Conservation (phyloP, 2,797 vertebrate genomes). For the Tiaroga cobitis region DNA sequence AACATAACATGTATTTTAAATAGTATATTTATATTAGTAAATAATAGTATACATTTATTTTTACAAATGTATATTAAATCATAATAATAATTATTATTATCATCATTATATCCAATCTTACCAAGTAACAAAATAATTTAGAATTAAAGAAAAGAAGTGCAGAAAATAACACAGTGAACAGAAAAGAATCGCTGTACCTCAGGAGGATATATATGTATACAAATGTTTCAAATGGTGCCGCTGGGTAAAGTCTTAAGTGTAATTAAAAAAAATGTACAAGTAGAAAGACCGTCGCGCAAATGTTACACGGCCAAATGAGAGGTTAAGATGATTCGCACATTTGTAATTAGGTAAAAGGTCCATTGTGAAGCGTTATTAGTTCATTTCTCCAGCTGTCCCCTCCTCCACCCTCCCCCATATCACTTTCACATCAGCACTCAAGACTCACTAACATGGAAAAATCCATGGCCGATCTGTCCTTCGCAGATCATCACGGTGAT, state of each 20-base stretch:
- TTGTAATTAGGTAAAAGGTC: conserved; percentile 25
- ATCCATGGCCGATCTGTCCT: conserved; percentile 11
- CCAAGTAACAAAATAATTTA: not conserved
- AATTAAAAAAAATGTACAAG: not conserved
- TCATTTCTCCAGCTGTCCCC: conserved; percentile 17
- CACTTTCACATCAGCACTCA: conserved; percentile 21
- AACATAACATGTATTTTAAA: not conserved
- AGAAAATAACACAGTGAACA: not conserved
- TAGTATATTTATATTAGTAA: not conserved
- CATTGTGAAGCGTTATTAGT: conserved; percentile 3
- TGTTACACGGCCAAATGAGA: not conserved
- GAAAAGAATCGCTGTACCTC: not conserved
- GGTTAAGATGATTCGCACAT: conserved; percentile 4
- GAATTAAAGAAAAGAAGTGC: not conserved
- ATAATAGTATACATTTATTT: not conserved
- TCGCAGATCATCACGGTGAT: not conserved
- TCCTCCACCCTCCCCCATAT: not conserved
- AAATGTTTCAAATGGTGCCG: not conserved
- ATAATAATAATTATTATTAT: not conserved
- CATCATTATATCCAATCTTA: not conserved
- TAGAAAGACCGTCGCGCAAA: not conserved
- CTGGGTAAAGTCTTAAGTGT: not conserved
- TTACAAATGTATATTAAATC: not conserved
- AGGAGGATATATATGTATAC: not conserved
- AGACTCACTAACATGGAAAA: not conserved